Conservation (phyloP, 2,113 vertebrate species). For the Lophura nycthemera region DNA sequence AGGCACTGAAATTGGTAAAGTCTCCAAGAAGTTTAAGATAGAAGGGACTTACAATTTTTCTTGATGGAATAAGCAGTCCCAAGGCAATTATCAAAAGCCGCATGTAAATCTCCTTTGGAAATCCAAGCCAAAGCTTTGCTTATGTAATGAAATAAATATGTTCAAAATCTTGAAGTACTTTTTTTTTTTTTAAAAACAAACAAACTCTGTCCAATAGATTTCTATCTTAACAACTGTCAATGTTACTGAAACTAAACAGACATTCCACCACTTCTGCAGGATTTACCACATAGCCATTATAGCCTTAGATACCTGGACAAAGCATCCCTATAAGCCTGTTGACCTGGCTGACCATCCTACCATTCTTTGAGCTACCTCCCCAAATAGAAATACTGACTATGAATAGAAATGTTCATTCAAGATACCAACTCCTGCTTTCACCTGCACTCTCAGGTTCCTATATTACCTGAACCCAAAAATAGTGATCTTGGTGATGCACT, state of each 20-base stretch:
- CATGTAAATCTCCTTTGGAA: not conserved
- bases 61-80: not conserved
- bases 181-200: not conserved
- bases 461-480: accelerated
- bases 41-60: not conserved
- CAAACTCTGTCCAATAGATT: not conserved
- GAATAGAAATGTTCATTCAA: not conserved
- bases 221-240: not conserved
- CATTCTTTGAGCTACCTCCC: not conserved
- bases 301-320: not conserved
- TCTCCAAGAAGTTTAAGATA: not conserved
- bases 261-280: not conserved
- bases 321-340: not conserved
- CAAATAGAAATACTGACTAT: not conserved
- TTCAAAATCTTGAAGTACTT: not conserved
- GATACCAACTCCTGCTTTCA: not conserved
- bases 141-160: not conserved
- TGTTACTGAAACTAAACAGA: not conserved
- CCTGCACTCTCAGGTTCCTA: not conserved
- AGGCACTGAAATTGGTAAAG: not conserved
- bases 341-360: not conserved
- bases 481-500: not conserved
- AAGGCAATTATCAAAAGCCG: not conserved
- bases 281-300: not conserved
- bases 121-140: not conserved